These are phyloP conservation scores for Coptodon rendalli DNA, from an alignment of 2,113 vertebrate genomes.

Conservation along the genomic window DNA sequence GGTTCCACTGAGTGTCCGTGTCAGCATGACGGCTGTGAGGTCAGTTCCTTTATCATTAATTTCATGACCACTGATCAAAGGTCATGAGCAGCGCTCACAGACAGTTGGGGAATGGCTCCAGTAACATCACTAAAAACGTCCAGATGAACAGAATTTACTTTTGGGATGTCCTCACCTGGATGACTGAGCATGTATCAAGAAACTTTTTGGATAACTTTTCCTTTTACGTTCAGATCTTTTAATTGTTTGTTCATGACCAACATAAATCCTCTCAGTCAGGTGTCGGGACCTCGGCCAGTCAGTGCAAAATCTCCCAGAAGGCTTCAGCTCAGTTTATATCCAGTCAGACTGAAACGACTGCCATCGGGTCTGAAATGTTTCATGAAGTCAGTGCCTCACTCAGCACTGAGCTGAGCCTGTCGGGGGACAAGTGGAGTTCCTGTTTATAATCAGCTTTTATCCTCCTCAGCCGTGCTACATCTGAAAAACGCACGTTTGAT, in stretches of 20 bases:
- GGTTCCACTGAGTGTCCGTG: neutral
- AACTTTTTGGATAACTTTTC: neutral
- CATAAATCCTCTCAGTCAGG: too few relatives aligned
- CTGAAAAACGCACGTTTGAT: neutral
- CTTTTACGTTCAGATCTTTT: neutral
- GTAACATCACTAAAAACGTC: neutral
- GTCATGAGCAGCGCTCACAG: neutral
- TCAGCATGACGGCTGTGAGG: neutral
- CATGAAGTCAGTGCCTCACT: neutral
- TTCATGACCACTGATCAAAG: neutral
- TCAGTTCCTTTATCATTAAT: neutral
- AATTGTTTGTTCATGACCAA: neutral
- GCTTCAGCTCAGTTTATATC: too few relatives aligned
- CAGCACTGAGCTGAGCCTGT: neutral
- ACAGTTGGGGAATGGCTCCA: neutral
- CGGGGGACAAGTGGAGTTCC: neutral
- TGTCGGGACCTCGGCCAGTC: too few relatives aligned
- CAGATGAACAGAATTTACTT: neutral
- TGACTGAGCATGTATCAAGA: neutral
- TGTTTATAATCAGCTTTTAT: too few relatives aligned
- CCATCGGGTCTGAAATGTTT: too few relatives aligned
- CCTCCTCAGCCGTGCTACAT: too few relatives aligned
- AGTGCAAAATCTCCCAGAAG: too few relatives aligned
- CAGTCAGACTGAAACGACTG: too few relatives aligned
- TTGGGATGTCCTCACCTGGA: neutral